Evolutionary conservation across 2,797 vertebrate genomes (phyloP).

Genomic region (Sebastes cheni): DNA sequence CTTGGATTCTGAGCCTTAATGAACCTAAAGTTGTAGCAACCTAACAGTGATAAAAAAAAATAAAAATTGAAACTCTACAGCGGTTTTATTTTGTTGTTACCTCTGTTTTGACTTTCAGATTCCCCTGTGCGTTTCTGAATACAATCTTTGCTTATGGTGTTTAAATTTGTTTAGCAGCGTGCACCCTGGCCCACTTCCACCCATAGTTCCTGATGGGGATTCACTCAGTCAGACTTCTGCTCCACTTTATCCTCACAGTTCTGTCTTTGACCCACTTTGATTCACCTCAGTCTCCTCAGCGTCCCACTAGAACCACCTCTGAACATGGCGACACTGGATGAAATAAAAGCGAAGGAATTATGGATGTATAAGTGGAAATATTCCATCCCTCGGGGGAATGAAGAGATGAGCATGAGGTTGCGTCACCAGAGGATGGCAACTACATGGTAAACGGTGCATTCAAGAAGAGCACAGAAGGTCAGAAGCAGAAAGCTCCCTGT

Average conservation of each 20-base stretch:
- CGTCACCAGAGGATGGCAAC: conserved; percentile 45
- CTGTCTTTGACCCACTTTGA: conserved; percentile 78
- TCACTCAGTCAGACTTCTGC: conserved; percentile 78
- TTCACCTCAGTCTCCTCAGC: conserved; percentile 42
- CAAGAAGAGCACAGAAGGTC: conserved; percentile 63
- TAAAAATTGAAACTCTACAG: not conserved
- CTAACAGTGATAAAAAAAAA: not conserved
- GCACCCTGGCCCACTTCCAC: conserved; percentile 77
- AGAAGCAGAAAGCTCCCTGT: conserved; percentile 54
- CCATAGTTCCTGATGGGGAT: conserved; percentile 69
- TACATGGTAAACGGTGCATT: conserved; percentile 43
- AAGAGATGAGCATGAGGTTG: conserved; percentile 37
- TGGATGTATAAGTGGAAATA: conserved; percentile 3
- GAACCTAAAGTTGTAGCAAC: not conserved
- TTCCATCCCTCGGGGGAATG: not conserved
- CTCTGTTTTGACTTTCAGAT: conserved; percentile 39
- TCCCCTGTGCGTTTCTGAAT: conserved; percentile 55
- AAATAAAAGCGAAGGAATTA: conserved; percentile 28
- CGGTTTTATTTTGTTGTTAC: conserved; percentile 7
- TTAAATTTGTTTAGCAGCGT: conserved; percentile 80
- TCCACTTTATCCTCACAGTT: conserved; percentile 74
- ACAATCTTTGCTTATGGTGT: conserved; percentile 58
- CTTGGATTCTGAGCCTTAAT: not conserved
- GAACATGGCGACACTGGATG: conserved; percentile 22
- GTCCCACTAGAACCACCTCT: conserved; percentile 42